Evolutionary conservation across 1,140 invertebrate genomes (phyloP).

Genomic region (Araneus ventricosus): DNA sequence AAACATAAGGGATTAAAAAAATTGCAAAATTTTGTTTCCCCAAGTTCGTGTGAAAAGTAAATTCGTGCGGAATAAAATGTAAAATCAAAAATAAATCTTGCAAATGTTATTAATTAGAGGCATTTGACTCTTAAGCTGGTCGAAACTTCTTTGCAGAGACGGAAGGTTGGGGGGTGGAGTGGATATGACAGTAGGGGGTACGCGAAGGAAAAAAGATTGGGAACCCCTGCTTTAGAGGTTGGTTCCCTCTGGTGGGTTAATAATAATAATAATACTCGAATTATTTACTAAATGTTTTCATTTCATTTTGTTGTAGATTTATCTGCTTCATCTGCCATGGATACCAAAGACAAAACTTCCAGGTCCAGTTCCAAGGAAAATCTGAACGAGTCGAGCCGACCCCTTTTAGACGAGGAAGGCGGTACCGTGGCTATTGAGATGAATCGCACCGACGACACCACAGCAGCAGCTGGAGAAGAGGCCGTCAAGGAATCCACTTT

Average conservation of each 20-base stretch:
- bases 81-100: too few species aligned
- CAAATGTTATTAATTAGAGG: too few species aligned
- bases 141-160: too few species aligned
- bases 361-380: slow-evolving; percentile 77
- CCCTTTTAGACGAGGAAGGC: slow-evolving; percentile 77
- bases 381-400: slow-evolving; percentile 78
- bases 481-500: slow-evolving; percentile 35
- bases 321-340: slow-evolving; percentile 22
- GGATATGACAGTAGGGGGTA: too few species aligned
- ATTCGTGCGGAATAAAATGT: too few species aligned
- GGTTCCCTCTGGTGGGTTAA: not conserved
- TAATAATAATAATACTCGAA: not conserved
- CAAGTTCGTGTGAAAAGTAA: too few species aligned
- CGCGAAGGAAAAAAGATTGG: too few species aligned
- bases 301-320: not conserved
- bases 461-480: slow-evolving; percentile 38
- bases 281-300: not conserved
- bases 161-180: too few species aligned
- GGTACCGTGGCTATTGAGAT: slow-evolving; percentile 75
- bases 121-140: too few species aligned
- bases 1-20: too few species aligned
- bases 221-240: too few species aligned
- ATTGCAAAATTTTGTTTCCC: too few species aligned
- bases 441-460: slow-evolving; percentile 67
- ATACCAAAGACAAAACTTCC: slow-evolving; percentile 69